Percentiles rank a stretch among this genome's conserved stretches.
phyloP scores from a whole-genome alignment of 2,888 invertebrate species.

The Catocala fraxini region DNA sequence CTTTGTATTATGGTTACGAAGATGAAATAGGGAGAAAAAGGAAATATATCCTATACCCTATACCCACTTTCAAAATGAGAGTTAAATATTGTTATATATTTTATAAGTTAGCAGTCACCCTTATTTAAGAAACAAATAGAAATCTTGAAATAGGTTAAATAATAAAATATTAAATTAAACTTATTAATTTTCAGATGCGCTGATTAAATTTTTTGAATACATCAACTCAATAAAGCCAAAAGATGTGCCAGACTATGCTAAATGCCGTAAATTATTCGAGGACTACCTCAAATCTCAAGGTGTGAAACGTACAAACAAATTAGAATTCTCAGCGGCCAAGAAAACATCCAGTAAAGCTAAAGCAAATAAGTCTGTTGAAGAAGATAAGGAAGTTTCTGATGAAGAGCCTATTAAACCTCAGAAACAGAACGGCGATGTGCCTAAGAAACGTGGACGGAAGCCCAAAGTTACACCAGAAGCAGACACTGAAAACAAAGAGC shows the following conservation, averaged over 20 bases:
- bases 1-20: no score
- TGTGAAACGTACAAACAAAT: constrained; percentile 85
- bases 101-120: not conserved
- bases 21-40: no score
- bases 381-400: constrained; percentile 37
- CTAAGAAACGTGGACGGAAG: constrained; percentile 52
- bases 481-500: constrained; percentile 69
- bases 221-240: constrained; percentile 90
- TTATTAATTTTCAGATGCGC: constrained; percentile 77
- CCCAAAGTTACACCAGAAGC: constrained; percentile 44
- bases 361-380: constrained; percentile 38
- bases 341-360: constrained; percentile 51
- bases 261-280: constrained; percentile 90
- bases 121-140: not conserved
- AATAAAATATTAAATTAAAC: not conserved
- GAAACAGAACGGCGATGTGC: constrained; percentile 44
- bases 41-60: no score
- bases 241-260: constrained; percentile 91
- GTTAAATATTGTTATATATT: no score
- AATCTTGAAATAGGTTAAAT: not conserved
- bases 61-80: no score
- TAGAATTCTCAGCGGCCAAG: constrained; percentile 85
- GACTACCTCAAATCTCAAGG: constrained; percentile 89
- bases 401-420: constrained; percentile 37
- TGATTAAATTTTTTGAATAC: constrained; percentile 90